Evolutionary conservation across 2,888 invertebrate species (phyloP), one percentile per base, ranked within the genome.

Genomic region (Pristionchus japonicus): DNA sequence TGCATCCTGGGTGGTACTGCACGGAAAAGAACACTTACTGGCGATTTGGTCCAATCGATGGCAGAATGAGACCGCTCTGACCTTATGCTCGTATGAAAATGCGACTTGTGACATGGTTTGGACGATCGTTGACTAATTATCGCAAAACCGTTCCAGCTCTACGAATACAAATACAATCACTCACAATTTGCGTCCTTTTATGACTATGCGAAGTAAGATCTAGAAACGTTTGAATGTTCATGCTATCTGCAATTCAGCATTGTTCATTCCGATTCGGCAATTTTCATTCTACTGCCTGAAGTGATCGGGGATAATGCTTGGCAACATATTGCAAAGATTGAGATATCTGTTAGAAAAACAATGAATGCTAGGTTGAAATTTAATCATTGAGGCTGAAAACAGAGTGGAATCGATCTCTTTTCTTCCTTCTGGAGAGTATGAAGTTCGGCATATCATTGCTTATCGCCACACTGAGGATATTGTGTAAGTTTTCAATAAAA

Each of bases 21-120:
- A 64, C 43, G 85, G 85, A 3, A 40, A 40, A 15, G 61, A 57
- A 13, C 20, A 64, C 13, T 37, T 85, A 6, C n/a, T 85, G 15
- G 23, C 85, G 0, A 85, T 40, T 11, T 85, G 85, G 85, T 64
- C 85, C 0, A 85, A 85, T 43, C 13, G 85, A 40, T 85, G 85
- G 85, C 85, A 85, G 64, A 85, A 85, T n/a, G 64, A 64, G 4
- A 85, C 85, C 23, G 6, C 85, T 11, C 15, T 85, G n/a, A 85
- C 85, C 20, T 11, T 85, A 4, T 85, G 85, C 17, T 3, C 27
- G 15, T 64, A 61, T 34, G 47, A 85, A 20, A 64, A 27, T n/a
- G 85, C 20, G 3, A 85, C 4, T 43, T 85, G 64, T 34, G 11
- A 57, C n/a, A n/a, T 85, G 43, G 85, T 85, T 23, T 23, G n/a